Base-by-base conservation (phyloP, 2,888 invertebrate species). In the Nineta flava region DNA sequence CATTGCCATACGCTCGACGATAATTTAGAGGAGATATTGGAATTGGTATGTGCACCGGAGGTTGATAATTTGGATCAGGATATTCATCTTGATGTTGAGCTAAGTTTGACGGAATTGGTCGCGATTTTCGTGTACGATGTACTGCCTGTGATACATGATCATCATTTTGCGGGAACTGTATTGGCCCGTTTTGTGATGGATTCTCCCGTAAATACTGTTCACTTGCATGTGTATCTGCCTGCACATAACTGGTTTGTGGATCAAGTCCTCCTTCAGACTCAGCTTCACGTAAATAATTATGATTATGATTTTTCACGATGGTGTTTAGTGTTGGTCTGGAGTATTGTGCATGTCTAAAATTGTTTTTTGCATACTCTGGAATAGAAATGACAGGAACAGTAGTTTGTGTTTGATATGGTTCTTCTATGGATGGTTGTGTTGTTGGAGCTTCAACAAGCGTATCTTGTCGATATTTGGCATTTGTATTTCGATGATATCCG, bases 361-460 rank as follows among this genome's bases (percentile, higher is more conserved):
- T 61, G 12, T 34, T 46, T 54, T 64, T 62, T 50, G 68, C 62
- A n/a, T 65, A 65, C 9, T 65, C 60, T 47, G 73, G 74, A 49
- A 76, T 73, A 57, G 76, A 75, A 26, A 74, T 65, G 1, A 75
- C 69, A 49, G 75, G 74, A 51, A 73, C 67, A 47, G 76, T 69
- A 48, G 70, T 74, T 17, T 74, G 68, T 7, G 75, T 75, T 51
- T 72, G 68, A 49, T 67, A 66, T 55, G 65, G 68, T 53, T 72
- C 70, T 31, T 67, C 67, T 47, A 73, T 70, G 49, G 70, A 71
- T 47, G 60, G 55, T 38, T 75, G 74, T 0, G 74, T 74, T 52
- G 73, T 74, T 1, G 73, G 57, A 5, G 58, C 53, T 53, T 59
- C 59, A 53, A 35, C 21, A 26, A 48, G n/a, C 2, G 40, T 12